These are phyloP conservation scores for Macropus fuliginosus DNA, from an alignment of 2,797 vertebrate genomes.

Conservation along the genomic window DNA sequence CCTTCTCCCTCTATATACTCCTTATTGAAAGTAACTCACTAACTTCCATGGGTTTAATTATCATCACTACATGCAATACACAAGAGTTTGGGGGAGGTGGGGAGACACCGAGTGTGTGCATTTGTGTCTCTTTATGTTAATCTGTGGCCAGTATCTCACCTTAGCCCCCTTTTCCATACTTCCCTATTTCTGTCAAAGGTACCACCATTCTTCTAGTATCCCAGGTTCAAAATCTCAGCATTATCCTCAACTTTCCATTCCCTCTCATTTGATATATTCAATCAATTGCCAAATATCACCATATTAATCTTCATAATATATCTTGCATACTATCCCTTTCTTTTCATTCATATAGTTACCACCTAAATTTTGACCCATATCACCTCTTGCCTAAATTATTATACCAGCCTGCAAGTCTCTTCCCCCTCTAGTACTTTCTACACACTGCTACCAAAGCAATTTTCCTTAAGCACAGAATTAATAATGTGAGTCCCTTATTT, in stretches of 20 bases:
- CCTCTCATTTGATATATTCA: neutral
- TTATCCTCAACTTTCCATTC: neutral
- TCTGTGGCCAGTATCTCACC: neutral
- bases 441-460: neutral
- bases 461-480: neutral
- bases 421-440: neutral
- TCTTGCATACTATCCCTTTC: neutral
- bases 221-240: neutral
- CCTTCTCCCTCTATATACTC: neutral
- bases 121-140: neutral
- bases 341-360: neutral
- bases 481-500: too few relatives aligned
- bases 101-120: neutral
- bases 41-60: neutral
- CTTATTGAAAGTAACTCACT: neutral
- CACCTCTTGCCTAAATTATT: neutral
- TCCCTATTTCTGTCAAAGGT: neutral
- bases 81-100: neutral
- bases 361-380: neutral
- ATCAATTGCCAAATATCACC: neutral
- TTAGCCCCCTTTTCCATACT: neutral
- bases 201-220: neutral
- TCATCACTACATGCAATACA: neutral
- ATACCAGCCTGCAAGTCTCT: neutral
- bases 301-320: neutral